Conservation (phyloP, 1,140 invertebrate genomes). For the Neotoxoptera formosana region DNA sequence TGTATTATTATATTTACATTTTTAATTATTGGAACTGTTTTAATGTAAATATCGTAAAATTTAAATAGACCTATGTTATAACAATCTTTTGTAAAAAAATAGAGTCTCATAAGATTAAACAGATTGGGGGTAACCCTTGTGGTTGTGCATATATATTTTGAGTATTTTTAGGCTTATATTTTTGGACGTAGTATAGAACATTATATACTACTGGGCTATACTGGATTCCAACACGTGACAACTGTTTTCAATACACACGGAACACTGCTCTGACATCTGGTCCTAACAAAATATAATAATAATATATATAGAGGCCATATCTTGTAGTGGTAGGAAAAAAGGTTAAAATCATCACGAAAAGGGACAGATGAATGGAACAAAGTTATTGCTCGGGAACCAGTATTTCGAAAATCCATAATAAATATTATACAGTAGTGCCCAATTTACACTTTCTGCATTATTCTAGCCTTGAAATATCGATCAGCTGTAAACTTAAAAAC, state of each 20-base stretch:
- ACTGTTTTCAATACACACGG: background rate
- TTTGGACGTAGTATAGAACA: slow-evolving; percentile 32
- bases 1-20: background rate
- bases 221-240: slow-evolving; percentile 46
- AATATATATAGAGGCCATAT: background rate
- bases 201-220: background rate
- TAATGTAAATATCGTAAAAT: background rate
- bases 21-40: background rate
- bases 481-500: background rate
- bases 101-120: background rate
- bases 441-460: background rate
- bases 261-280: slow-evolving; percentile 42
- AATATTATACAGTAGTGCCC: background rate
- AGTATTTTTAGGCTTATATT: slow-evolving; percentile 57
- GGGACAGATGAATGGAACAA: background rate
- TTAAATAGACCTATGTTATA: background rate
- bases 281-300: background rate
- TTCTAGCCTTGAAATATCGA: background rate
- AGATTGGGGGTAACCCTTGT: background rate
- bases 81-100: background rate
- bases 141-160: background rate
- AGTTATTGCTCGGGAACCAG: background rate
- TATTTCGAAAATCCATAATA: background rate
- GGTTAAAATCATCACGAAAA: background rate
- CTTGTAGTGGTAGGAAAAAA: background rate